Base-by-base conservation (phyloP, 2,113 vertebrate species). In the Syngnathus typhle region DNA sequence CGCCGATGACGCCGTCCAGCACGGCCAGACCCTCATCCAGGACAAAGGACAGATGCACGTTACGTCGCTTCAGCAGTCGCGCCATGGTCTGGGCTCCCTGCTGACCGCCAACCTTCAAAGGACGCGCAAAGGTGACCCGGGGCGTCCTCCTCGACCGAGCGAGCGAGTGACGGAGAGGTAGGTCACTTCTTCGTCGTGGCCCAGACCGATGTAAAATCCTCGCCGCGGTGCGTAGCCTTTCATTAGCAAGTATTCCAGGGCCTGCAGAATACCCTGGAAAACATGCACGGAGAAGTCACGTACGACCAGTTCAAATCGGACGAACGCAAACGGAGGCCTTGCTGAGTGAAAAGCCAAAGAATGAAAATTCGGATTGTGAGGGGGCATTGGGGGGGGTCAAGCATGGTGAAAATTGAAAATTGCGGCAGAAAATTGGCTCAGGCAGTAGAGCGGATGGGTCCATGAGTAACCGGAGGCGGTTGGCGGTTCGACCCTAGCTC, bases 151-250 rank as follows among this genome's bases (percentile, higher is more conserved):
- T 32, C 27, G 27, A 32, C 27, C 27, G 27, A 32, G 27, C 27
- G 27, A 32, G 5, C 18, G 23, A 39, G 5, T 47, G 1, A 27
- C 5, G 41, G 21, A 44, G 3, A 64, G 54, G 37, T 54, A 7
- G 46, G 43, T 44, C 70, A 96, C 97, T 92, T 98, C 96, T 82
- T 98, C 96, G 78, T 97, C 94, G 2, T 98, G 97, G 70, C 95
- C 96, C 61, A 96, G 81, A 21, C 92, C 92, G 0, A 98, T 79
- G 64, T 93, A 98, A 89, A 98, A 98, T 16, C 93, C 92, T 68
- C 94, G 90, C 51, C 15, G 88, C 67, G 95, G 96, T 55, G 65
- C 60, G 74, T 96, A 95, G 38, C 91, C 93, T 83, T 90, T 92
- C 66, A 87, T 84, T 64, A 98, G 81, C 71, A 98, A 83, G 68